Conservation (phyloP, 2,888 invertebrate species). For the Ditylenchus weischeri region DNA sequence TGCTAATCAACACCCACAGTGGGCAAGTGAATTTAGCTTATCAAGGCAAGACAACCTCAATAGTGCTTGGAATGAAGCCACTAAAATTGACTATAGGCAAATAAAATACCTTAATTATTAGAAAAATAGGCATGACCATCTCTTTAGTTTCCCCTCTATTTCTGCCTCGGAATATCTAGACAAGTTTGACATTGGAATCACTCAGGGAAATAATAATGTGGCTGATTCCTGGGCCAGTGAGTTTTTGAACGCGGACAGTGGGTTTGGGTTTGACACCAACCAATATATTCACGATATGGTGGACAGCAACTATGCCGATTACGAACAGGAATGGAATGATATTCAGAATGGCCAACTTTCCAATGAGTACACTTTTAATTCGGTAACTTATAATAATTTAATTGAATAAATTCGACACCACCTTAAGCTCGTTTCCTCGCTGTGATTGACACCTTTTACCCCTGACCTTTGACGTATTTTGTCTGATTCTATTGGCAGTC, state of each 20-base stretch:
- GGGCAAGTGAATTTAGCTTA: no score
- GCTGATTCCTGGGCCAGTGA: constrained; percentile 17
- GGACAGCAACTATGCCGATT: constrained; percentile 22
- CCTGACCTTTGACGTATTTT: no score
- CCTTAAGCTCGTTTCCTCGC: no score
- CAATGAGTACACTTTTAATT: constrained; percentile 19
- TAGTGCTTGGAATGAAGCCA: constrained; percentile 6
- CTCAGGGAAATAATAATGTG: background rate
- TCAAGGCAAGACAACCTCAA: background rate
- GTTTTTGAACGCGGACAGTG: constrained; percentile 14
- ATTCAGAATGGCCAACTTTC: constrained; percentile 16
- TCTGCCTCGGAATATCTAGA: constrained; percentile 24
- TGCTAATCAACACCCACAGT: background rate
- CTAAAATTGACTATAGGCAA: no score
- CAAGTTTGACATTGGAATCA: constrained; percentile 12
- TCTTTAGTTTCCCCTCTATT: background rate
- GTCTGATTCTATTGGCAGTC: no score
- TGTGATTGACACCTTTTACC: no score
- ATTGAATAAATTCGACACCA: no score
- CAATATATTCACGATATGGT: constrained; percentile 7
- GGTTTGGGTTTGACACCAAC: background rate
- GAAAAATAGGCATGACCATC: no score
- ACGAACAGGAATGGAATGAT: constrained; percentile 26
- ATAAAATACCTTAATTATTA: no score
- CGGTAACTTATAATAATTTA: background rate